A percentile compares a stretch with the other conserved stretches of the same genome.
Conservation (phyloP, 1,140 invertebrate species). For the Drosophila sucinea region DNA sequence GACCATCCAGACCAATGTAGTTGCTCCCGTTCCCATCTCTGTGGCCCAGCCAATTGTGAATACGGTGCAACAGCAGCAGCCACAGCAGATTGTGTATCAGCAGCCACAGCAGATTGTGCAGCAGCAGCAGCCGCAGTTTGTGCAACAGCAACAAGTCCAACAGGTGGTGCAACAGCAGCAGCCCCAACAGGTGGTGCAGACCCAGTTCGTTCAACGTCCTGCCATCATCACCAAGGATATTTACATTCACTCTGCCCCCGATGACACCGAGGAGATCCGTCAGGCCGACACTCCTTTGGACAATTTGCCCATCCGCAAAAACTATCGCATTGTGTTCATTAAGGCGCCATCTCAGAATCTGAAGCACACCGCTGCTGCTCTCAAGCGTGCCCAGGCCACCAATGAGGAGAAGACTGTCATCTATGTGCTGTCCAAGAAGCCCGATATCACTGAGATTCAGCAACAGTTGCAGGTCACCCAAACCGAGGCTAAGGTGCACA, state of each 20-base stretch:
- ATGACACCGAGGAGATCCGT: slow-evolving; percentile 69
- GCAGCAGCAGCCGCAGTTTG: slow-evolving; percentile 35
- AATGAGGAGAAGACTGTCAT: slow-evolving; percentile 94
- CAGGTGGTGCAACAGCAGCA: slow-evolving; percentile 22
- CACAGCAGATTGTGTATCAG: slow-evolving; percentile 5
- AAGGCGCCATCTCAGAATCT: slow-evolving; percentile 90
- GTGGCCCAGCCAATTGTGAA: slow-evolving; percentile 18
- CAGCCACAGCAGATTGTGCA: slow-evolving; percentile 20
- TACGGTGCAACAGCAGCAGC: slow-evolving; percentile 20
- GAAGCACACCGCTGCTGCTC: slow-evolving; percentile 86
- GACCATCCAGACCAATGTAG: slow-evolving; percentile 20
- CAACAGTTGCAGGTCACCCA: slow-evolving; percentile 71
- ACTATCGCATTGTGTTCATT: slow-evolving; percentile 94
- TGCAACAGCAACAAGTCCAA: slow-evolving; percentile 30
- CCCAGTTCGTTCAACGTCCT: slow-evolving; percentile 64
- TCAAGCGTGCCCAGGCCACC: slow-evolving; percentile 84
- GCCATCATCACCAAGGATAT: slow-evolving; percentile 82
- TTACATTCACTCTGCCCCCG: slow-evolving; percentile 79
- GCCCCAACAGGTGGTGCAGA: slow-evolving; percentile 32
- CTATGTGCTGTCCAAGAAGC: slow-evolving; percentile 92
- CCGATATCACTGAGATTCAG: slow-evolving; percentile 74
- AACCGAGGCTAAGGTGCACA: slow-evolving; percentile 83
- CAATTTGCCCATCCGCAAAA: slow-evolving; percentile 87
- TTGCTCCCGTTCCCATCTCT: slow-evolving; percentile 16
- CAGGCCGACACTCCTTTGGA: slow-evolving; percentile 55